phyloP scores from a whole-genome alignment of 2,888 invertebrate species.

The Cremastobaeus sp. region DNA sequence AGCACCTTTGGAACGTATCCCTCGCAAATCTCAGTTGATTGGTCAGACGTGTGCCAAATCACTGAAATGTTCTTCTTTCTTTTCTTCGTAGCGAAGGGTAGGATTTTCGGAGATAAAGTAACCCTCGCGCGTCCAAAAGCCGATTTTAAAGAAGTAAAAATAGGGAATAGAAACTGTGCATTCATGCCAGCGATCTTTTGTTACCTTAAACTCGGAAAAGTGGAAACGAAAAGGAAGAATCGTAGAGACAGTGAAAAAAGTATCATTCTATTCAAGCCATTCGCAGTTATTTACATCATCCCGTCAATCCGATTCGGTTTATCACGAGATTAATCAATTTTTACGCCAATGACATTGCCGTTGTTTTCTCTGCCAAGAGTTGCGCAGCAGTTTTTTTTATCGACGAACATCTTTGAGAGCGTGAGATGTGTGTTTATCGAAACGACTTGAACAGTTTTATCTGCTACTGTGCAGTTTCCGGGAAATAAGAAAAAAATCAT shows the following conservation, averaged over 20 bases:
- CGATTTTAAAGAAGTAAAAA: constrained; percentile 59
- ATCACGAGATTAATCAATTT: constrained; percentile 32
- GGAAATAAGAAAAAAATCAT: no score
- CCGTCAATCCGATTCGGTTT: constrained; percentile 28
- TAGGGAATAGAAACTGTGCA: constrained; percentile 52
- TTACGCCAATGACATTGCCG: background rate
- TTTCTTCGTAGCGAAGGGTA: constrained; percentile 47
- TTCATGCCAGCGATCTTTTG: constrained; percentile 52
- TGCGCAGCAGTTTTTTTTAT: background rate
- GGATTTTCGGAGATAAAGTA: constrained; percentile 60
- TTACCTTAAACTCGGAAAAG: constrained; percentile 51
- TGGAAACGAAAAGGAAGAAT: constrained; percentile 54
- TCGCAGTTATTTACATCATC: constrained; percentile 39
- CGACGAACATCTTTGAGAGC: background rate
- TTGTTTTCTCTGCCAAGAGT: constrained; percentile 1
- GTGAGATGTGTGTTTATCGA: background rate
- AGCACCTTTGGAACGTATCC: constrained; percentile 56
- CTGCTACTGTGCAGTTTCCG: no score
- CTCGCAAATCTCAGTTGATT: constrained; percentile 60
- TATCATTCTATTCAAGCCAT: constrained; percentile 36
- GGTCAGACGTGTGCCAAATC: constrained; percentile 62
- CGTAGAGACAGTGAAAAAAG: constrained; percentile 32
- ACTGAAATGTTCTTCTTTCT: constrained; percentile 58
- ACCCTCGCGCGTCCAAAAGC: constrained; percentile 56
- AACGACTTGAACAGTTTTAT: no score